phyloP scores from a whole-genome alignment of 1,140 invertebrate species.

The Drosophila nasuta region DNA sequence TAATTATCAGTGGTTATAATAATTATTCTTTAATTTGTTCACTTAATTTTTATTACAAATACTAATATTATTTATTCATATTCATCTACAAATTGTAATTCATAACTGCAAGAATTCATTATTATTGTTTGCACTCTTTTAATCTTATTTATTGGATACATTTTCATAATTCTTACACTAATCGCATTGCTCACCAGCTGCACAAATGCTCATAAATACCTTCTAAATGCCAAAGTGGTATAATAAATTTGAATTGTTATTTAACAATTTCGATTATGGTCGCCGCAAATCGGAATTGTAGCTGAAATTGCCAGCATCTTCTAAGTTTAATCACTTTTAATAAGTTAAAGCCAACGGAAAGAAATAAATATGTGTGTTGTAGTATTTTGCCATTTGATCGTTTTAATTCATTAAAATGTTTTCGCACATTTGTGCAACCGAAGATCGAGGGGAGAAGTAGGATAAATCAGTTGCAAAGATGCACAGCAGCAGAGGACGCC shows the following conservation, averaged over 20 bases:
- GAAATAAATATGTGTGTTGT: conserved; percentile 37
- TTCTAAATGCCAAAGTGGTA: background rate
- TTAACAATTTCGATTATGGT: background rate
- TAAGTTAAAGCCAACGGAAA: conserved; percentile 7
- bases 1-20: too few relatives aligned
- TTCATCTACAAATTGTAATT: too few relatives aligned
- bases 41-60: too few relatives aligned
- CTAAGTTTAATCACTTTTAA: conserved; percentile 34
- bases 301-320: conserved; percentile 25
- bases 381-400: conserved; percentile 45
- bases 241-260: background rate
- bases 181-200: too few relatives aligned
- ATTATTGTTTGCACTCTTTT: too few relatives aligned
- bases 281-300: background rate
- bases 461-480: conserved; percentile 14
- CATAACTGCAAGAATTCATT: too few relatives aligned
- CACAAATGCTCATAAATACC: background rate
- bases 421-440: conserved; percentile 49
- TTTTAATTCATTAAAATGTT: conserved; percentile 77
- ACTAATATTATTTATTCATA: too few relatives aligned
- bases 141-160: too few relatives aligned
- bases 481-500: conserved; percentile 20
- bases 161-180: too few relatives aligned
- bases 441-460: background rate
- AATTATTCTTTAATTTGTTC: too few relatives aligned